Evolutionary conservation across 2,797 vertebrate genomes (phyloP).

Genomic region (Florisuga fusca): DNA sequence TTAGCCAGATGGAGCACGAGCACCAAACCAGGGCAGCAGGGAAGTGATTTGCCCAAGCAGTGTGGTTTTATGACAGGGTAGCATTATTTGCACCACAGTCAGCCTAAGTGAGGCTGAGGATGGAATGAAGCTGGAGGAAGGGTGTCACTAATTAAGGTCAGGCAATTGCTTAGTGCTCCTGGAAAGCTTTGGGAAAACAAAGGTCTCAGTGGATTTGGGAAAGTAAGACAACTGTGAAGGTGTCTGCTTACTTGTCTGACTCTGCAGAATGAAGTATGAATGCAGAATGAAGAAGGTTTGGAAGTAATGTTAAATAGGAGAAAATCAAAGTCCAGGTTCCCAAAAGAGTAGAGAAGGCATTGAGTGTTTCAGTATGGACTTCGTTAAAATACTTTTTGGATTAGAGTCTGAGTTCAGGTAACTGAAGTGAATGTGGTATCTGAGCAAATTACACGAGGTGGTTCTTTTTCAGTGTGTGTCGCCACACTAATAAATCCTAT

Average conservation of each 20-base stretch:
- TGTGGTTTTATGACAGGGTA: not conserved
- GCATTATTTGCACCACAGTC: not conserved
- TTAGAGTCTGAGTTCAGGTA: not conserved
- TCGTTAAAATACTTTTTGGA: not conserved
- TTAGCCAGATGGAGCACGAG: not conserved
- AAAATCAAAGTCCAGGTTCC: not conserved
- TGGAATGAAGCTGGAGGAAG: not conserved
- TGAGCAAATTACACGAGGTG: not conserved
- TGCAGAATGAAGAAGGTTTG: too few relatives aligned
- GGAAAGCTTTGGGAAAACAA: not conserved
- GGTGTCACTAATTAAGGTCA: not conserved
- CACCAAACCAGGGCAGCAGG: not conserved
- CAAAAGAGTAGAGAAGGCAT: fast-evolving
- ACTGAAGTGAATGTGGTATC: not conserved
- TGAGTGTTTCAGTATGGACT: not conserved
- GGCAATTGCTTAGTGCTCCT: not conserved
- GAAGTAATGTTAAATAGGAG: not conserved
- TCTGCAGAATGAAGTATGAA: not conserved
- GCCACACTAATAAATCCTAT: not conserved
- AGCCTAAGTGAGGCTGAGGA: not conserved
- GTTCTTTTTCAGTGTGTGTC: not conserved
- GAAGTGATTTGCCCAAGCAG: not conserved
- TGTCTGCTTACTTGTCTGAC: not conserved
- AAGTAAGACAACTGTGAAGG: not conserved
- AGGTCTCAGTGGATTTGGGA: not conserved